Percentiles rank a stretch among this genome's conserved stretches.
Evolutionary conservation across 2,113 vertebrate species (phyloP).

Genomic region (Tauraco erythrolophus): DNA sequence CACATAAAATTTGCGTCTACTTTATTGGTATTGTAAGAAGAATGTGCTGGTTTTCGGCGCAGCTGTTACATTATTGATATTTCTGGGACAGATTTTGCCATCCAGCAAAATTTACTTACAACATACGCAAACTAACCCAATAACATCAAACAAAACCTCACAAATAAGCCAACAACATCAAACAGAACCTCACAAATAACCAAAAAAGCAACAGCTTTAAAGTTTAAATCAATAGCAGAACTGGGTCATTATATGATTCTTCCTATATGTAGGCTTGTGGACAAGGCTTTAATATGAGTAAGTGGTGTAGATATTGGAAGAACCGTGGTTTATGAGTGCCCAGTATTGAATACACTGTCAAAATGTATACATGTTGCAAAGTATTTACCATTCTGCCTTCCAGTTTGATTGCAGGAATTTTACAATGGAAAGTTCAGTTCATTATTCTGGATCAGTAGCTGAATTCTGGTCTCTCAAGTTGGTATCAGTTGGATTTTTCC

Average conservation of each 20-base stretch:
- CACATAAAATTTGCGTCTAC: background rate
- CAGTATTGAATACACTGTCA: background rate
- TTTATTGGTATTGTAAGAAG: background rate
- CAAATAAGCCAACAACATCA: background rate
- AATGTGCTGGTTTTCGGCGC: background rate
- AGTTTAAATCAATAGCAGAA: background rate
- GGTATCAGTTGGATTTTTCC: background rate
- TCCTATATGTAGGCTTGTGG: background rate
- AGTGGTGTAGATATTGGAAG: background rate
- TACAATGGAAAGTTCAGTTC: background rate
- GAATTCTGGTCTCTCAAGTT: background rate
- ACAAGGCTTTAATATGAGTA: background rate
- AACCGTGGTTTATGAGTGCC: background rate
- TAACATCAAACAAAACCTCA: slow-evolving; percentile 27
- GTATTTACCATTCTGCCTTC: background rate
- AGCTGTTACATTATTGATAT: slow-evolving; percentile 18
- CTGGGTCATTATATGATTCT: background rate
- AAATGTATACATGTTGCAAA: background rate
- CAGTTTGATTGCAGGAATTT: background rate
- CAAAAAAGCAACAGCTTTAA: background rate
- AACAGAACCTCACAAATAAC: background rate
- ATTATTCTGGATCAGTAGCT: background rate
- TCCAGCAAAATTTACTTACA: background rate
- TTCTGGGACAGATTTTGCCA: slow-evolving; percentile 33
- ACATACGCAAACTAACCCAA: background rate